Percentiles rank a stretch among this genome's conserved stretches.
Conservation (phyloP, 2,113 vertebrate genomes). For the Brachyhypopomus occidentalis region DNA sequence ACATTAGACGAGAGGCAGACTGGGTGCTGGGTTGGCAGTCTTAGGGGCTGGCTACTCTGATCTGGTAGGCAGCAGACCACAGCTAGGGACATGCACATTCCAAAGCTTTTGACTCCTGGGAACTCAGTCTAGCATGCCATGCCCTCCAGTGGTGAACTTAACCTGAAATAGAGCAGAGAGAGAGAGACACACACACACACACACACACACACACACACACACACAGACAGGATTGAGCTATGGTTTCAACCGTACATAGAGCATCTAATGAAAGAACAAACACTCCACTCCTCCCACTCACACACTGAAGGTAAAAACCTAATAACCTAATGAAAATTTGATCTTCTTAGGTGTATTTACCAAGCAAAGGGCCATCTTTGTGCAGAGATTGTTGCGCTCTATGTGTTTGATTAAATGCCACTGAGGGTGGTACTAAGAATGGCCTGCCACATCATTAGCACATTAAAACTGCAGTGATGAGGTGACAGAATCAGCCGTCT, state of each 20-base stretch:
- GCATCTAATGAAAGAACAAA: slow-evolving; percentile 29
- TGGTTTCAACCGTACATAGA: slow-evolving; percentile 25
- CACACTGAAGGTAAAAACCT: not conserved
- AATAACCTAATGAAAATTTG: not conserved
- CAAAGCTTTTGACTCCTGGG: slow-evolving; percentile 40
- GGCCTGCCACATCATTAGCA: slow-evolving; percentile 5
- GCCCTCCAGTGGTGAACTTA: slow-evolving; percentile 23
- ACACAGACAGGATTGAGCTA: slow-evolving; percentile 10
- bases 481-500: not conserved
- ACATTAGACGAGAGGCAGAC: slow-evolving; percentile 38
- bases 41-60: slow-evolving; percentile 37
- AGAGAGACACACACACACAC: not conserved
- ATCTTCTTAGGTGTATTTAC: slow-evolving; percentile 1
- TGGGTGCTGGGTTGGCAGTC: slow-evolving; percentile 28
- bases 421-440: slow-evolving; percentile 8
- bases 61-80: slow-evolving; percentile 41
- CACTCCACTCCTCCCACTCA: slow-evolving; percentile 25
- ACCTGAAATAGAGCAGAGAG: slow-evolving; percentile 23
- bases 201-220: not conserved
- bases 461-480: slow-evolving; percentile 18
- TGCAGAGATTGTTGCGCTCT: not conserved
- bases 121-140: not conserved
- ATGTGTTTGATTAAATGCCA: slow-evolving; percentile 10
- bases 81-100: slow-evolving; percentile 21
- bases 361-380: not conserved